Evolutionary conservation across 2,797 vertebrate genomes (phyloP).

Genomic region (Sebastolobus altivelis): DNA sequence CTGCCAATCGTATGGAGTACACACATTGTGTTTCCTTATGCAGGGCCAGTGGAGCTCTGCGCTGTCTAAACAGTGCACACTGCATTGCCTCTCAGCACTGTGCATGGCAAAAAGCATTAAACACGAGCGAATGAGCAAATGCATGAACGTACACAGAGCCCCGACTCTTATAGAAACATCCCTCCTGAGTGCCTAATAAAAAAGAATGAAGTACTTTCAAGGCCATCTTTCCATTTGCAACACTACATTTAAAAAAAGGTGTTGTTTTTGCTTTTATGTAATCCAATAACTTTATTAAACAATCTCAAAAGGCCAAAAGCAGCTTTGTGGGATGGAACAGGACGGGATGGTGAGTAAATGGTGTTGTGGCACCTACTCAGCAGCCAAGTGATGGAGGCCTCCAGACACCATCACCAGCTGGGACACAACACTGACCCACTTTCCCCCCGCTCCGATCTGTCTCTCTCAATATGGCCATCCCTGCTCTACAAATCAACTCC

Average conservation of each 20-base stretch:
- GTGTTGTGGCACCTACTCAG: conserved; percentile 58
- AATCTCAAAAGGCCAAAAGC: conserved; percentile 16
- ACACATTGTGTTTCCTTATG: conserved; percentile 58
- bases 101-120: conserved; percentile 57
- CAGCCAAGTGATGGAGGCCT: conserved; percentile 64
- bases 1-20: conserved; percentile 35
- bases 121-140: conserved; percentile 50
- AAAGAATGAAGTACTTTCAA: conserved; percentile 26
- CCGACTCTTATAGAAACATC: conserved; percentile 19
- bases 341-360: conserved; percentile 51
- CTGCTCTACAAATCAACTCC: conserved; percentile 81
- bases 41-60: conserved; percentile 39
- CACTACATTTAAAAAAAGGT: background rate
- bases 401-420: conserved; percentile 75
- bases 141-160: conserved; percentile 42
- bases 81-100: conserved; percentile 28
- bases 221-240: conserved; percentile 11
- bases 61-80: conserved; percentile 55
- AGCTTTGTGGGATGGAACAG: conserved; percentile 34
- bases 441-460: conserved; percentile 36
- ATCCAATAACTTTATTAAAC: conserved; percentile 28
- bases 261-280: conserved; percentile 23
- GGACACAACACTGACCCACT: conserved; percentile 72
- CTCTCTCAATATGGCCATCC: conserved; percentile 70
- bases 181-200: conserved; percentile 1